Base-by-base conservation (phyloP, 2,113 vertebrate genomes). In the Platichthys stellatus region DNA sequence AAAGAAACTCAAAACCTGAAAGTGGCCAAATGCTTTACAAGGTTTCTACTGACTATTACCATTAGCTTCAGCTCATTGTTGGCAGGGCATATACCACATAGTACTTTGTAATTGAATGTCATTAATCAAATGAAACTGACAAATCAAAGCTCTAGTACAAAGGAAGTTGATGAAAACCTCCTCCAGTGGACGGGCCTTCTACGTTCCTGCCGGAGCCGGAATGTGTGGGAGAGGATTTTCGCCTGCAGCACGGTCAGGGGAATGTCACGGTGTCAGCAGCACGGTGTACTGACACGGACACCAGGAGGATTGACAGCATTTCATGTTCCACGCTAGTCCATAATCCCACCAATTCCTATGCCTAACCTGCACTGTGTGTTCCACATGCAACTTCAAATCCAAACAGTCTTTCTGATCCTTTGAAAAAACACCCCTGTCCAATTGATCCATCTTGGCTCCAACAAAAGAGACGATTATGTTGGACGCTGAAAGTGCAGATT, bases 201-300 rank as follows among this genome's bases (percentile, higher is more conserved):
- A 26, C 62, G 24, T 69, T 87, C 78, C 67, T 75, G 87, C 80
- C 72, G 76, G 21, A 74, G 69, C 81, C 81, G 72, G 80, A 74
- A 56, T 24, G n/a, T 23, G 54, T 15, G 53, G 63, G 81, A 67
- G 73, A 61, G 76, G 66, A 72, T 80, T 84, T 84, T 74, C 18
- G 57, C 64, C 79, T 66, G 49, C 49, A 4, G 21, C 10, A 9
- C 3, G 67, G 70, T 82, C 74, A 40, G 53, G 53, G 68, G 43
- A 69, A 85, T 84, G 88, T 45, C 61, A 2, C 51, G 4, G 58
- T 60, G 88, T 95, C 90, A 92, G 90, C 93, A 92, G 82, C 76
- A 63, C 69, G 62, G 66, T 89, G 87, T 92, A 89, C 76, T 83
- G 89, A 93, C 86, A 91, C 82, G 45, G 8, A 81, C 74, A 69